Conservation (phyloP, 2,888 invertebrate species). For the Chrysotoxum bicinctum region DNA sequence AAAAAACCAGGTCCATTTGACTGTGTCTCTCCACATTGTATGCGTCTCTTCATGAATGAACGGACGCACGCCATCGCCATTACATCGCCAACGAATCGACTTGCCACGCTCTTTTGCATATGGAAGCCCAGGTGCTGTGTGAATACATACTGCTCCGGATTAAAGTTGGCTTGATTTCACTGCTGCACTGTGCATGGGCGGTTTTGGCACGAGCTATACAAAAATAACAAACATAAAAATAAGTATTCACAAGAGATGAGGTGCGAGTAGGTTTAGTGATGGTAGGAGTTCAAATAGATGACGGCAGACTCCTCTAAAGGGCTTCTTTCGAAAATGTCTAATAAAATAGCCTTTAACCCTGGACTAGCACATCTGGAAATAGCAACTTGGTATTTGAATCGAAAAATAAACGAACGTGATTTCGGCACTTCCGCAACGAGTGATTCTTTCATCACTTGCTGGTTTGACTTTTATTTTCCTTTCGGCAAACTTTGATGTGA, state of each 20-base stretch:
- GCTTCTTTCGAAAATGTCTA: background rate
- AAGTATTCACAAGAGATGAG: background rate
- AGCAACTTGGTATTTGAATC: conserved; percentile 1
- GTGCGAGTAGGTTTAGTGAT: background rate
- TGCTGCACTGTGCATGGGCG: conserved; percentile 41
- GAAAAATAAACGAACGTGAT: conserved; percentile 37
- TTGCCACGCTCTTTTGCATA: conserved; percentile 28
- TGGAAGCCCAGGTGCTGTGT: conserved; percentile 44
- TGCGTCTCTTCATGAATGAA: conserved; percentile 66
- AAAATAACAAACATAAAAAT: background rate
- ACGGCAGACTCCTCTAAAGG: background rate
- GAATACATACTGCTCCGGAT: conserved; percentile 45
- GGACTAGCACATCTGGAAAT: background rate
- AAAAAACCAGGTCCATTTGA: conserved; percentile 47
- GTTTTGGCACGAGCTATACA: conserved; percentile 61
- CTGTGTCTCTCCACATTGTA: background rate
- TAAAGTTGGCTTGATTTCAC: conserved; percentile 60
- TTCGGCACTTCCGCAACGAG: conserved; percentile 44
- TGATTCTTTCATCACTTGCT: conserved; percentile 13
- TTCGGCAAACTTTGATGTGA: conserved; percentile 59
- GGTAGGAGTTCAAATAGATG: background rate
- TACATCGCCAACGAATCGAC: conserved; percentile 10
- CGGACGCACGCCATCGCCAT: conserved; percentile 17
- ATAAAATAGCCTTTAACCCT: conserved; percentile 23
- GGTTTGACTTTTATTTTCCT: background rate